Percentiles rank a stretch among this genome's conserved stretches.
Conservation (phyloP, 2,113 vertebrate genomes). For the Prunella himalayana region DNA sequence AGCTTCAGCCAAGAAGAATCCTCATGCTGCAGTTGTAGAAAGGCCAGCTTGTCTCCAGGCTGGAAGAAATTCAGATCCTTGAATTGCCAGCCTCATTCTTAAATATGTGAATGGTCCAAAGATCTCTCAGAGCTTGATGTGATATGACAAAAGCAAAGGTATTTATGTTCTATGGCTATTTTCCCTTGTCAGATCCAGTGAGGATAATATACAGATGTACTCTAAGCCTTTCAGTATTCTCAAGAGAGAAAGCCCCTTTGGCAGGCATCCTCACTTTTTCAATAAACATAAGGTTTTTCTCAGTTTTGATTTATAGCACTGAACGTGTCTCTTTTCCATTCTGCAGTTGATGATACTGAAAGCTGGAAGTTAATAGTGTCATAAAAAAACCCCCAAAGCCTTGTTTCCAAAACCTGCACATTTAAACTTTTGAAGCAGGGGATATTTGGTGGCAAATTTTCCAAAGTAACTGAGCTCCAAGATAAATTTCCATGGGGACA, state of each 20-base stretch:
- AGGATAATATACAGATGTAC: background rate
- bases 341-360: background rate
- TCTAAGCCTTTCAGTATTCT: background rate
- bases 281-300: constrained; percentile 39
- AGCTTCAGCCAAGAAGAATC: background rate
- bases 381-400: background rate
- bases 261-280: constrained; percentile 5
- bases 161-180: constrained; percentile 5
- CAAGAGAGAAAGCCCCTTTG: constrained; percentile 18
- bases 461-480: background rate
- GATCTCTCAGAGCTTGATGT: background rate
- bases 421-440: background rate
- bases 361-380: constrained; percentile 20
- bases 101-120: background rate
- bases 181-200: background rate
- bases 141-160: constrained; percentile 8
- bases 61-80: background rate
- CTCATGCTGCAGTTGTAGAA: background rate
- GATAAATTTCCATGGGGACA: background rate
- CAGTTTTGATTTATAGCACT: constrained; percentile 36
- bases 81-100: background rate
- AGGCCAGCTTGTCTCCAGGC: background rate
- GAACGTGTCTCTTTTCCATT: constrained; percentile 26
- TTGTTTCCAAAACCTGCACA: background rate
- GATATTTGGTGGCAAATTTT: background rate